Percentiles rank a stretch among this genome's conserved stretches.
phyloP scores from a whole-genome alignment of 2,888 invertebrate species.

The Metacarcinus magister region DNA sequence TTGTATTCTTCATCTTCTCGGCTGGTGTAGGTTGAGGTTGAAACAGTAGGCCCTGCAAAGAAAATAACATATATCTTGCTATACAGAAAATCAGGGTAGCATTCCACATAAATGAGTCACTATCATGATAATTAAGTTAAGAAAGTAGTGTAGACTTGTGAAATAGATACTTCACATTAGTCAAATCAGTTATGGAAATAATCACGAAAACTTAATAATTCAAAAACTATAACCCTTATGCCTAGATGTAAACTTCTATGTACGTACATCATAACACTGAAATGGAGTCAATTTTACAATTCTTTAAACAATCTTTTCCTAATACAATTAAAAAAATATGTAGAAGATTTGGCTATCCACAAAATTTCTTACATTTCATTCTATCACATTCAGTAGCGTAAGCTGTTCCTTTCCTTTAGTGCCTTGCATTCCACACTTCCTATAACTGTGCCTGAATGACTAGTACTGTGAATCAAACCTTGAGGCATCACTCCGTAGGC shows the following conservation, averaged over 20 bases:
- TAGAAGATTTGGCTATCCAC: background rate
- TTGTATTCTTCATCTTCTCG: slow-evolving; percentile 74
- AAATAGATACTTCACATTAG: background rate
- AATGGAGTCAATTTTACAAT: no score
- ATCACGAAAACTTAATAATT: background rate
- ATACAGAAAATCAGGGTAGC: background rate
- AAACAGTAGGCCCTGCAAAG: background rate
- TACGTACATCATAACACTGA: no score
- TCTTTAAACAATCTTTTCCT: background rate
- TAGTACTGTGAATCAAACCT: background rate
- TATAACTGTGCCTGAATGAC: background rate
- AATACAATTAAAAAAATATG: background rate
- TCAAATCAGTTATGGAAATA: background rate
- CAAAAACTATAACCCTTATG: background rate
- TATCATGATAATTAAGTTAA: background rate
- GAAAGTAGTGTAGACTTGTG: background rate
- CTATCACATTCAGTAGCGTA: background rate
- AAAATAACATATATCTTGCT: background rate
- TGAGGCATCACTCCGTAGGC: background rate
- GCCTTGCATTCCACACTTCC: background rate
- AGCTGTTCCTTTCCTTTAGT: background rate
- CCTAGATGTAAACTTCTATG: no score
- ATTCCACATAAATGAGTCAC: background rate
- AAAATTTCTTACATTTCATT: background rate
- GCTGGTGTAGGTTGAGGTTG: slow-evolving; percentile 43